These are phyloP conservation scores for Cryptocheilus praepositus DNA, from an alignment of 2,888 invertebrate species.

Conservation along the genomic window DNA sequence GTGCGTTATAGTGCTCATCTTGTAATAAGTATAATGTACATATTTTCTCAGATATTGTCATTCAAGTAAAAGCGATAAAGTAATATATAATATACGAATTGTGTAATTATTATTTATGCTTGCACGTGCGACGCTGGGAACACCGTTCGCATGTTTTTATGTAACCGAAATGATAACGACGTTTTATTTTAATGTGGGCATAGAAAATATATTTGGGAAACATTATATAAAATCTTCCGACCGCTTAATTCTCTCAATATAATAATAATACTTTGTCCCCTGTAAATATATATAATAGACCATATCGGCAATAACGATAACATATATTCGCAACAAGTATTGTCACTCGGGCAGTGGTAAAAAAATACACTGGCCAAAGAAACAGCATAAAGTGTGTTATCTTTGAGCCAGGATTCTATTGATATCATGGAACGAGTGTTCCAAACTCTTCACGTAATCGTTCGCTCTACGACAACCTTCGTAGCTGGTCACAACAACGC, in stretches of 20 bases:
- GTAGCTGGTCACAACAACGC: constrained; percentile 90
- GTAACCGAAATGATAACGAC: not conserved
- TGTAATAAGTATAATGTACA: constrained; percentile 36
- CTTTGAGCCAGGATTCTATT: constrained; percentile 67
- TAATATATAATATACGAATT: constrained; percentile 28
- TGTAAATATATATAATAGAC: constrained; percentile 24
- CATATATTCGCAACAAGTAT: constrained; percentile 11
- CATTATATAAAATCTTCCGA: constrained; percentile 1
- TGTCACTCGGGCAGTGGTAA: constrained; percentile 10
- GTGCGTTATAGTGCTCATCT: constrained; percentile 48
- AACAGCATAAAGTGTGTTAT: constrained; percentile 35
- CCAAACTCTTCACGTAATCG: constrained; percentile 83
- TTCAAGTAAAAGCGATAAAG: constrained; percentile 25
- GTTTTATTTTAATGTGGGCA: not conserved
- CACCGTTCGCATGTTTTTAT: no score
- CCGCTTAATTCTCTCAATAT: not conserved
- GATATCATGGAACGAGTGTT: constrained; percentile 85
- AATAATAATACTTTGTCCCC: constrained; percentile 21
- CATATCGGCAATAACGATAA: not conserved
- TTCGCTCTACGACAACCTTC: constrained; percentile 82
- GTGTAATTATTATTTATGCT: constrained; percentile 25
- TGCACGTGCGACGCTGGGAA: constrained; percentile 4
- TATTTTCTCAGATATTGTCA: constrained; percentile 27
- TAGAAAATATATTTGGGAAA: constrained; percentile 15
- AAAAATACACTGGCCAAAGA: constrained; percentile 16